Evolutionary conservation across 2,888 invertebrate species (phyloP), one percentile per base, ranked within the genome.

Genomic region (Eremobia ochroleuca): DNA sequence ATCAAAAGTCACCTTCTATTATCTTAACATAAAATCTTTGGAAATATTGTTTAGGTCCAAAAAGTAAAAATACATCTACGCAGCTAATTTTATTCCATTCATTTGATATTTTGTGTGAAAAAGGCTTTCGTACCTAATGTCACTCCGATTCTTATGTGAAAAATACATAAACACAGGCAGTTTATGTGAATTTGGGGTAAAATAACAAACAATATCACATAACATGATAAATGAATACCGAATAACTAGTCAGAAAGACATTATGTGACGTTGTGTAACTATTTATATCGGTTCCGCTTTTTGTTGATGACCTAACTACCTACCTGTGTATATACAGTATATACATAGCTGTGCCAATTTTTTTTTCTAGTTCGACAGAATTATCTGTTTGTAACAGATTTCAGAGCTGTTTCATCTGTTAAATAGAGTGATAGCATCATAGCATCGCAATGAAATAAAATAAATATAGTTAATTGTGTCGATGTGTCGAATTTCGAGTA

Each of bases 311-410:
- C 46, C 34, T 64, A 69, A 40, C 46, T 52, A 69, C 25, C 59
- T 62, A 46, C n/a, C n/a, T n/a, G n/a, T n/a, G n/a, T n/a, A n/a
- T n/a, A n/a, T n/a, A n/a, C n/a, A 9, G 52, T 65, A 43, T 49
- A 43, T 13, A 55, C 52, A 68, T 40, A 31, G n/a, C 34, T 76
- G 85, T 82, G 85, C 82, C 85, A 85, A 82, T 71, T 82, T 81
- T 79, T 79, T 71, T 80, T 55, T 52, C 31, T 55, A 40, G 43
- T 69, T 76, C 37, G 49, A 55, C 55, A 58, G 37, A 64, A 58
- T 31, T 43, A n/a, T 40, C 46, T 55, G 34, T 64, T 59, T 11
- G 34, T 18, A 67, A 73, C 59, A 31, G 37, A 67, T 66, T 72
- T 72, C 67, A 64, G n/a, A 37, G 18, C 11, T 58, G 21, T 65